These are phyloP conservation scores for Marasmarcha lunaedactyla DNA, from an alignment of 2,888 invertebrate species.

Conservation along the genomic window DNA sequence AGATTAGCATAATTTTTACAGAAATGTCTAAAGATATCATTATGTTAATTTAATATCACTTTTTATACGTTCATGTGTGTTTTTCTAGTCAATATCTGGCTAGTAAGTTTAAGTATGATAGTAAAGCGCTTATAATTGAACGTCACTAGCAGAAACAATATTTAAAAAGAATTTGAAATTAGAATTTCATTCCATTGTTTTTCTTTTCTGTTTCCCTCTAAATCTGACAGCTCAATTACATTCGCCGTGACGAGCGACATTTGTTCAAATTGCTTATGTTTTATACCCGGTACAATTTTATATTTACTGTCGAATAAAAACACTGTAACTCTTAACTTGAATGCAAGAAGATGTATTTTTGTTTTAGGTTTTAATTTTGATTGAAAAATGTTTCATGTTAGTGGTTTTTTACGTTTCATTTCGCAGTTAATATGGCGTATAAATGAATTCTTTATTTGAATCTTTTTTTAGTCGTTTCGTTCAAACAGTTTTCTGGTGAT, in stretches of 20 bases:
- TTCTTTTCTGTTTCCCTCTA: conserved; percentile 30
- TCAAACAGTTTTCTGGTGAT: conserved; percentile 39
- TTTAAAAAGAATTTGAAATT: background rate
- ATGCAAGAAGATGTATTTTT: conserved; percentile 6
- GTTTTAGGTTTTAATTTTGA: conserved; percentile 2
- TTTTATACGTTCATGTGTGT: no score
- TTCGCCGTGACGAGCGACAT: conserved; percentile 48
- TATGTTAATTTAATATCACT: no score
- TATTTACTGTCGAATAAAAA: conserved; percentile 3
- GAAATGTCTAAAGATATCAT: no score
- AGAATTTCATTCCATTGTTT: background rate
- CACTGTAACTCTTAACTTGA: background rate
- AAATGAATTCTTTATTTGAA: conserved; percentile 65
- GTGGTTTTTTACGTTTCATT: conserved; percentile 53
- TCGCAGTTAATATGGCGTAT: conserved; percentile 60
- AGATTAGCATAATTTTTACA: no score
- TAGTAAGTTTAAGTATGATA: no score
- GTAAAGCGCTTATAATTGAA: background rate
- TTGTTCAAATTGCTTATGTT: conserved; percentile 58
- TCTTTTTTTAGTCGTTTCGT: conserved; percentile 50
- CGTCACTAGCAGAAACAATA: background rate
- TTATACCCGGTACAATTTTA: conserved; percentile 23
- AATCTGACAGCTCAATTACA: conserved; percentile 61
- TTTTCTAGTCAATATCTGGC: no score
- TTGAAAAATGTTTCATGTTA: conserved; percentile 18